Conservation (phyloP, 2,113 vertebrate genomes). For the Uria lomvia region DNA sequence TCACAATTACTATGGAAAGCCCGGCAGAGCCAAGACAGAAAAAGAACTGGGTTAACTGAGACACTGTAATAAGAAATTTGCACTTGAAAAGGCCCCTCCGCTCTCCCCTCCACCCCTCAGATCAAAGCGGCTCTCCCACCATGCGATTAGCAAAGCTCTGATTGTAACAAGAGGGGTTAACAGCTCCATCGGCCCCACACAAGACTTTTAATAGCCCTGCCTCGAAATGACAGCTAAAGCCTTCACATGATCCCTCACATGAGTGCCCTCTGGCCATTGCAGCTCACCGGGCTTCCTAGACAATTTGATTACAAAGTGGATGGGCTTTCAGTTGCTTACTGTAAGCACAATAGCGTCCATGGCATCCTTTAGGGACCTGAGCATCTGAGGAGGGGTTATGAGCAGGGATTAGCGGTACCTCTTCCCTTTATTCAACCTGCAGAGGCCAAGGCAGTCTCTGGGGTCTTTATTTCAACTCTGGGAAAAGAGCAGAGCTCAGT, state of each 20-base stretch:
- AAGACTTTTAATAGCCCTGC: slow-evolving; percentile 26
- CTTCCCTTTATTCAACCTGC: background rate
- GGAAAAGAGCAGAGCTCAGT: background rate
- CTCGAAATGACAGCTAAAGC: slow-evolving; percentile 34
- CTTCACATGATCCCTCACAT: slow-evolving; percentile 14
- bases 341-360: background rate
- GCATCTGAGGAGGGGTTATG: background rate
- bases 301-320: slow-evolving; percentile 51
- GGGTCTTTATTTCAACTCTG: background rate
- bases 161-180: slow-evolving; percentile 57
- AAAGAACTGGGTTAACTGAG: background rate
- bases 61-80: slow-evolving; percentile 43
- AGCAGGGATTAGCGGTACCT: background rate
- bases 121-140: slow-evolving; percentile 55
- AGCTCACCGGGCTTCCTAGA: background rate
- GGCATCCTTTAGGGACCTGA: background rate
- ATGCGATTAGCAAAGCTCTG: slow-evolving; percentile 46
- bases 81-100: slow-evolving; percentile 55
- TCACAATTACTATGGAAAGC: background rate
- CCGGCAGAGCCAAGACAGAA: background rate
- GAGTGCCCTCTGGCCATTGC: slow-evolving; percentile 28
- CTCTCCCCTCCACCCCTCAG: slow-evolving; percentile 32
- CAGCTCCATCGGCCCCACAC: slow-evolving; percentile 35
- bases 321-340: background rate
- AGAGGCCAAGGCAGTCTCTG: background rate